Base-by-base conservation (phyloP, 2,113 vertebrate species). In the Athene cunicularia region DNA sequence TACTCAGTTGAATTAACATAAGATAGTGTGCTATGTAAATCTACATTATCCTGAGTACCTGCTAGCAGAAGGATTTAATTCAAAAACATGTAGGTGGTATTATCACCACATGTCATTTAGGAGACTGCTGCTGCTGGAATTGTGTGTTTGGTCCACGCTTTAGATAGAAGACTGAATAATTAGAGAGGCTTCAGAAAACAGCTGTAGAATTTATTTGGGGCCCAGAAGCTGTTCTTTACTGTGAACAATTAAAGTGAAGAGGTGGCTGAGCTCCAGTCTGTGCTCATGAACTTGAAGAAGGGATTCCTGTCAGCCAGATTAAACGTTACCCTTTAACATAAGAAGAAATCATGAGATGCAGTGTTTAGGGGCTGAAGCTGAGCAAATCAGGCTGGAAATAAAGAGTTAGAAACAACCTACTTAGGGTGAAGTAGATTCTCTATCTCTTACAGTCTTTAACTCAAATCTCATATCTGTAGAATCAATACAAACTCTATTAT, bases 1-100 rank as follows among this genome's bases (percentile, higher is more conserved):
- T 81, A 63, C 39, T 64, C 53, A 75, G 88, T 80, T 74, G 70
- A 95, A 88, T 84, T 95, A 93, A 60, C 83, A 81, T 92, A 91
- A 93, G 45, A 59, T 76, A 59, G n/a, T 22, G 4, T 67, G 56
- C 39, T 88, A 1, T 90, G 81, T 79, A 91, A 95, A 96, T 95
- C 86, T 95, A 4, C 72, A 53, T 95, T 91, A 90, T 92, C 64
- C 80, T 16, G 30, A 72, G 39, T 84, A 80, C 70, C 80, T 93
- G 41, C 72, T 86, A 27, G 64, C 68, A 85, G 86, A 77, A 71
- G 33, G 47, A 94, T 91, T 86, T 81, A 75, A 89, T 92, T 95
- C 15, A 84, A 84, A 94, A 76, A 60, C 63, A 52, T 26, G 83
- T 80, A 85, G 82, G 76, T 91, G 64, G 59, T 67, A 41, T 95